Percentiles rank a stretch among this genome's conserved stretches.
Evolutionary conservation across 2,888 invertebrate genomes (phyloP).

Genomic region (Chaetogeoica ovagalla): DNA sequence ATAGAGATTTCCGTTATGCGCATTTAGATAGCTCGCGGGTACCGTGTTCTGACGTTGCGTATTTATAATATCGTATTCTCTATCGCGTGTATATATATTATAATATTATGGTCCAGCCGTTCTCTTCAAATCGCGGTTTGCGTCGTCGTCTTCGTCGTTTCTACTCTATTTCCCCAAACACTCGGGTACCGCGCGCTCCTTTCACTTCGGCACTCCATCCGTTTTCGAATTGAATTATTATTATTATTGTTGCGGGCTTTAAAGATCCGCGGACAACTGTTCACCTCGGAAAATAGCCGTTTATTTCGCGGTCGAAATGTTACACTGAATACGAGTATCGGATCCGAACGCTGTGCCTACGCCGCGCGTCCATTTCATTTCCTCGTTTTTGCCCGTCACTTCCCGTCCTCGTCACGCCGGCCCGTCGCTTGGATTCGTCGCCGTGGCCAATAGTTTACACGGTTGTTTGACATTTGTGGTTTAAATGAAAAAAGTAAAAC

Average conservation of each 20-base stretch:
- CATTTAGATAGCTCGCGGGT: not conserved
- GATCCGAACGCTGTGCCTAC: too few species aligned
- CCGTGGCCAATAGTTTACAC: too few species aligned
- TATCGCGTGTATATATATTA: not conserved
- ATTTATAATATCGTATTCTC: not conserved
- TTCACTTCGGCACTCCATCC: not conserved
- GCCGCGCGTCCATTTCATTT: too few species aligned
- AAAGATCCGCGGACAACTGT: not conserved
- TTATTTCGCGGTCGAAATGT: too few species aligned
- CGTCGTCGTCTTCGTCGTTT: constrained; percentile 3
- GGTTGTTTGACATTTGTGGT: too few species aligned
- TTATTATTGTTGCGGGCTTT: not conserved
- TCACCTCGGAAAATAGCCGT: too few species aligned
- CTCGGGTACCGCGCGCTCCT: too few species aligned
- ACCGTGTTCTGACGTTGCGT: not conserved
- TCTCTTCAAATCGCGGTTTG: constrained; percentile 15
- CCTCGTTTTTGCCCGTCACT: too few species aligned
- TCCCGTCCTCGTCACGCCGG: too few species aligned
- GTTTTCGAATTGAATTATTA: constrained; percentile 31
- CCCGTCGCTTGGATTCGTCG: too few species aligned
- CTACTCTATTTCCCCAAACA: constrained; percentile 34
- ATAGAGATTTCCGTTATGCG: constrained; percentile 20
- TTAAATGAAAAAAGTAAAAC: too few species aligned
- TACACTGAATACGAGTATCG: too few species aligned
- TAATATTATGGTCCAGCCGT: not conserved